These are phyloP conservation scores for Drosophila austrosaltans DNA, from an alignment of 2,888 invertebrate species.

Conservation along the genomic window DNA sequence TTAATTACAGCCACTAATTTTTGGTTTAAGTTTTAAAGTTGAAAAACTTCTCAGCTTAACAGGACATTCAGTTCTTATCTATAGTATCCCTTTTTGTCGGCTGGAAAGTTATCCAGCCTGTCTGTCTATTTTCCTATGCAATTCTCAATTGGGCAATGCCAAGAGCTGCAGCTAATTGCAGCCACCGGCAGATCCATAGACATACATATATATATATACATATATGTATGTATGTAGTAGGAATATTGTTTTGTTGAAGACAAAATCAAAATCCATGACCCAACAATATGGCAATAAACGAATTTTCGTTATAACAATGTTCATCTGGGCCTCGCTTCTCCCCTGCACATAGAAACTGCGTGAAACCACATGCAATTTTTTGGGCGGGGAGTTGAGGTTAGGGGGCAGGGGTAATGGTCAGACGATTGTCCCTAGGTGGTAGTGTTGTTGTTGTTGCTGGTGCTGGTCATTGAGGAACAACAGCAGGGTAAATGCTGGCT, in stretches of 20 bases:
- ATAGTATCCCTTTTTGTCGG: background rate
- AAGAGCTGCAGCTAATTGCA: conserved; percentile 34
- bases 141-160: conserved; percentile 24
- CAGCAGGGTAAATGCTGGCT: conserved; percentile 35
- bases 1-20: background rate
- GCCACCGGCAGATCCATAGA: conserved; percentile 9
- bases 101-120: background rate
- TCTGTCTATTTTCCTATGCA: conserved; percentile 12
- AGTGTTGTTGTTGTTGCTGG: conserved; percentile 47
- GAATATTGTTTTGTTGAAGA: conserved; percentile 37
- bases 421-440: conserved; percentile 5
- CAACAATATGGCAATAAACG: conserved; percentile 69
- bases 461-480: conserved; percentile 45
- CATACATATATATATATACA: background rate
- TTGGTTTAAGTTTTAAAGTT: background rate
- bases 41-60: background rate
- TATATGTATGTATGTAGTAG: background rate
- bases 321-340: conserved; percentile 5
- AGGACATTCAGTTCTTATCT: conserved; percentile 1
- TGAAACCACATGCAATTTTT: conserved; percentile 70
- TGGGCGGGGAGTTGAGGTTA: conserved; percentile 9
- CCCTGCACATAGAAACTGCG: conserved; percentile 47
- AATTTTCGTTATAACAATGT: conserved; percentile 60
- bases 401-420: conserved; percentile 23
- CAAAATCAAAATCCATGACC: conserved; percentile 52